Base-by-base conservation (phyloP, 2,888 invertebrate species). In the Drosophila prolongata region DNA sequence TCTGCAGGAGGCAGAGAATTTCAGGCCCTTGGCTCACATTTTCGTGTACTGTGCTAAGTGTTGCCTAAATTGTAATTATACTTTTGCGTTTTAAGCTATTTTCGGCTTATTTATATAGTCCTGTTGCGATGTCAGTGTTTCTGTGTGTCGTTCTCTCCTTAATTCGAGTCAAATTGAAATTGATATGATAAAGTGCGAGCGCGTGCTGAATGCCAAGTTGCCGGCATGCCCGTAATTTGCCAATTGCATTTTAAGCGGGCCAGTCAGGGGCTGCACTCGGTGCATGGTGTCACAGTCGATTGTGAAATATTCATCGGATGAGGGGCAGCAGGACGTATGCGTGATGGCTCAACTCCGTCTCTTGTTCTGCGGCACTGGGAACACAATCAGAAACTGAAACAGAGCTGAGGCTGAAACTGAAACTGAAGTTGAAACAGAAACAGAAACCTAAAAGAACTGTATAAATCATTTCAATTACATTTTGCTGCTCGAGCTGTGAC, bases 51-150 rank as follows among this genome's bases (percentile, higher is more conserved):
- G 61, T 75, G 88, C 78, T 84, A 84, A 87, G 85, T 85, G 80
- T 79, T 87, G 74, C 67, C 85, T 79, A 87, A 88, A 75, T 85
- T 81, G 85, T 85, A 88, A 89, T 89, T 89, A 88, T 88, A 79
- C 72, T 80, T 77, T 74, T 74, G 80, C 75, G 69, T 81, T 79
- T 87, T 74, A 72, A 84, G 76, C 74, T 80, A 75, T 82, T 53
- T 78, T 46, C 30, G 68, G 67, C 67, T 71, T 83, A 68, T 83
- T 79, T 77, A 64, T 81, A 77, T 59, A 40, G 65, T 54, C 65
- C 73, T 77, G 71, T 77, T 83, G 40, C 61, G 52, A 69, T 57
- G 53, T 55, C 47, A 57, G 60, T 35, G 56, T 46, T n/a, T 56
- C 46, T 9, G 27, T 3, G n/a, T 24, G 24, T 44, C 30, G 52